These are phyloP conservation scores for Trematomus bernacchii DNA, from an alignment of 2,797 vertebrate genomes.

Conservation along the genomic window DNA sequence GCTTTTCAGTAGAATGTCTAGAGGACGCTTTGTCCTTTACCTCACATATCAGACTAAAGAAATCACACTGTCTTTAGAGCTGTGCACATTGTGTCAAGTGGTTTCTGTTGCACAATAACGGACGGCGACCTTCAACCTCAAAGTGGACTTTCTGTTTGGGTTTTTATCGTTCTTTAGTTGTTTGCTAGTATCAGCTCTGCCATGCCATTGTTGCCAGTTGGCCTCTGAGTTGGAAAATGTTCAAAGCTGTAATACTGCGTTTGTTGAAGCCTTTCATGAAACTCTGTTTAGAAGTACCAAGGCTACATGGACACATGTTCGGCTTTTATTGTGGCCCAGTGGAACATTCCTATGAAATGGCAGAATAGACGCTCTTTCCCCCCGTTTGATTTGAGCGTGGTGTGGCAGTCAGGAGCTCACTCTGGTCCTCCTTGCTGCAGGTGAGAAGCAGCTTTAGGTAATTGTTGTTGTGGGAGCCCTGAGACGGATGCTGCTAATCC, in stretches of 20 bases:
- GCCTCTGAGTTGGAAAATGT: conserved; percentile 12
- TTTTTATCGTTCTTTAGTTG: conserved; percentile 12
- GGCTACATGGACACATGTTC: conserved; percentile 21
- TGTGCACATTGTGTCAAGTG: background rate
- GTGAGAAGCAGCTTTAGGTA: conserved; percentile 65
- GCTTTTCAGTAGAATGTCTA: conserved; percentile 64
- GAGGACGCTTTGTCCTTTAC: conserved; percentile 69
- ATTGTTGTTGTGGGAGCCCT: conserved; percentile 70
- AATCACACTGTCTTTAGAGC: background rate
- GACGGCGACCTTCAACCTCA: background rate
- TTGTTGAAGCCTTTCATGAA: conserved; percentile 34
- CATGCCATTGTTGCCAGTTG: conserved; percentile 17
- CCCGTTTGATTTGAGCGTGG: conserved; percentile 18
- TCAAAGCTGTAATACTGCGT: conserved; percentile 29
- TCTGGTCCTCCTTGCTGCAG: conserved; percentile 43
- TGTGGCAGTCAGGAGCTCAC: conserved; percentile 40
- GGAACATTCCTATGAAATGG: conserved; percentile 57
- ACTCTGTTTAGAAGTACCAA: conserved; percentile 4
- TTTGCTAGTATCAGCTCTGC: background rate
- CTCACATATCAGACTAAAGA: conserved; percentile 18
- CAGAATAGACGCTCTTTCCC: conserved; percentile 37
- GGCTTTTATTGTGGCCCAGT: conserved; percentile 30
- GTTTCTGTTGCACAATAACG: background rate
- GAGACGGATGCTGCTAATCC: conserved; percentile 70
- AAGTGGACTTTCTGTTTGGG: background rate